Conservation (phyloP, 2,888 invertebrate species). For the Nasonovia ribisnigri region DNA sequence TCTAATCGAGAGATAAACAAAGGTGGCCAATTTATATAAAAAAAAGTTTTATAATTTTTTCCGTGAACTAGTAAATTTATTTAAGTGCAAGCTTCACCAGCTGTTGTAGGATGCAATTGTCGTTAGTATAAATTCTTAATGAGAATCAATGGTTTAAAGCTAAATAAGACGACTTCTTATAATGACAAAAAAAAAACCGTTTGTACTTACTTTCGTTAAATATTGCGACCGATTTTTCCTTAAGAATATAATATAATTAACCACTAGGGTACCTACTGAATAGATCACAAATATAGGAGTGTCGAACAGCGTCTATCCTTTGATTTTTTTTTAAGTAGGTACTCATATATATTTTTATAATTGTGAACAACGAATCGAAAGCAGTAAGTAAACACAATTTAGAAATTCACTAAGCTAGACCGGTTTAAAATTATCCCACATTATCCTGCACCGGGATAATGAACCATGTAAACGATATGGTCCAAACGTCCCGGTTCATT, state of each 20-base stretch:
- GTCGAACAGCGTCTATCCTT: neutral
- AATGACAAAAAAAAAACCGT: neutral
- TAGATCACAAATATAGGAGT: neutral
- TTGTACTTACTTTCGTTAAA: neutral
- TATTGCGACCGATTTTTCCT: neutral
- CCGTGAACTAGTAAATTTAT: neutral
- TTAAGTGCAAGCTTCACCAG: neutral
- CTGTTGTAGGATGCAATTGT: neutral
- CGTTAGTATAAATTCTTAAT: neutral
- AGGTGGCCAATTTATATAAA: neutral
- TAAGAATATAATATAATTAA: neutral
- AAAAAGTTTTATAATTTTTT: neutral
- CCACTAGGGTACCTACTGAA: neutral
- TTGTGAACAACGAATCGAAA: neutral
- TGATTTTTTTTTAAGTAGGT: neutral
- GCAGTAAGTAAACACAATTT: neutral
- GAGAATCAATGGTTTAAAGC: neutral
- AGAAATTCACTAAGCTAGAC: too few species aligned
- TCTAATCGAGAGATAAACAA: neutral
- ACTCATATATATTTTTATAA: neutral
- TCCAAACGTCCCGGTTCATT: too few species aligned
- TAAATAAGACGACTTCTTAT: neutral
- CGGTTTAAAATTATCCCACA: too few species aligned
- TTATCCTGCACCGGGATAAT: too few species aligned
- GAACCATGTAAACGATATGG: too few species aligned